Percentiles rank a stretch among this genome's conserved stretches.
Evolutionary conservation across 2,797 vertebrate genomes (phyloP).

Genomic region (Pseudomugil gertrudae): DNA sequence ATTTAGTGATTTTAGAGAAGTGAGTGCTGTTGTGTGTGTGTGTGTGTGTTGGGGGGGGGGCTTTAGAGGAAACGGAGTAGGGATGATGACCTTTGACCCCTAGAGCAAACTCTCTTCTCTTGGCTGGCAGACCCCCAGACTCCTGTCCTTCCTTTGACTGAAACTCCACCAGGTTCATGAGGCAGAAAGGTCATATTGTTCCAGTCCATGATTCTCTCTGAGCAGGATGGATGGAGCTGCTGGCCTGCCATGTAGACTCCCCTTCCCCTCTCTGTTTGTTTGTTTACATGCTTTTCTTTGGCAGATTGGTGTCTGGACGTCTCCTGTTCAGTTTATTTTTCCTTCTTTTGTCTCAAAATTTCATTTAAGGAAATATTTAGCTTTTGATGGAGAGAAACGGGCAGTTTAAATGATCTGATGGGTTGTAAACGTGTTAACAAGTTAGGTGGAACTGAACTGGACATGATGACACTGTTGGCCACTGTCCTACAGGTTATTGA

Average conservation of each 20-base stretch:
- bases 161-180: slow-evolving; percentile 25
- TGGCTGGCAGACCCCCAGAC: slow-evolving; percentile 43
- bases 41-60: slow-evolving; percentile 23
- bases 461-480: too few species aligned
- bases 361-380: too few species aligned
- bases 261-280: not conserved
- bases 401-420: too few species aligned
- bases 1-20: slow-evolving; percentile 10
- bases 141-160: slow-evolving; percentile 40
- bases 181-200: slow-evolving; percentile 52
- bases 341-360: too few species aligned
- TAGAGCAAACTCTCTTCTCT: slow-evolving; percentile 21
- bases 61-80: slow-evolving; percentile 41
- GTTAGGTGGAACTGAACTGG: too few species aligned
- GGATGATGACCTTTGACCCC: slow-evolving; percentile 54
- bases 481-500: too few species aligned
- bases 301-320: not conserved
- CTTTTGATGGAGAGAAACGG: too few species aligned
- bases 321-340: not conserved
- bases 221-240: slow-evolving; percentile 40
- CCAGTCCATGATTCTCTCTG: slow-evolving; percentile 39
- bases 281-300: not conserved
- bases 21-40: slow-evolving; percentile 10
- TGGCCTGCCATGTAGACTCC: not conserved
- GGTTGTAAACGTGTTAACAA: too few species aligned